phyloP scores from a whole-genome alignment of 2,113 vertebrate species.

The Hemibagrus wyckioides region DNA sequence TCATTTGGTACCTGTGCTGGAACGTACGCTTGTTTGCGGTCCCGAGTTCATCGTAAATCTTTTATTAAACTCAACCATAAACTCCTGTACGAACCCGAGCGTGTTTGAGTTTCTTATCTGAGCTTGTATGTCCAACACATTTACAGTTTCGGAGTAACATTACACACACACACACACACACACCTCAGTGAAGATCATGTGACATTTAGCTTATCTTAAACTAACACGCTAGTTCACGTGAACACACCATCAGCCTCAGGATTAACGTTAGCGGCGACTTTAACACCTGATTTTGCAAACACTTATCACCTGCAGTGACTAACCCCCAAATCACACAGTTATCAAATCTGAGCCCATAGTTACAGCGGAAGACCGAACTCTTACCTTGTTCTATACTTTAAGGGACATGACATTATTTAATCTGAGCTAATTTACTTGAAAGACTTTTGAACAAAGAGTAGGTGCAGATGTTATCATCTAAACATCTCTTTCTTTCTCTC shows the following conservation, averaged over 20 bases:
- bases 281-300: not conserved
- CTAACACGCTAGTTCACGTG: not conserved
- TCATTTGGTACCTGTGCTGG: not conserved
- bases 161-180: not conserved
- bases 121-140: not conserved
- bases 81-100: too few relatives aligned
- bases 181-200: not conserved
- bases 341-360: too few relatives aligned
- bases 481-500: too few relatives aligned
- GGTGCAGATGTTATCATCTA: too few relatives aligned
- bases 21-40: not conserved
- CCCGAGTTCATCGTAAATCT: not conserved
- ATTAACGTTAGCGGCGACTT: not conserved
- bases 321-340: too few relatives aligned
- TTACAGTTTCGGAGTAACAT: too few relatives aligned
- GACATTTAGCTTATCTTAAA: not conserved
- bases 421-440: too few relatives aligned
- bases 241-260: not conserved
- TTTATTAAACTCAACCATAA: not conserved
- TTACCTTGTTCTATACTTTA: too few relatives aligned
- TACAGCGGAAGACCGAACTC: too few relatives aligned
- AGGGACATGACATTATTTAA: too few relatives aligned
- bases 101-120: conserved; percentile 5
- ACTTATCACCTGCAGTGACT: too few relatives aligned
- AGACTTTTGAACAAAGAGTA: too few relatives aligned